Conservation (phyloP, 2,113 vertebrate genomes). For the Lepidothrix coronata region DNA sequence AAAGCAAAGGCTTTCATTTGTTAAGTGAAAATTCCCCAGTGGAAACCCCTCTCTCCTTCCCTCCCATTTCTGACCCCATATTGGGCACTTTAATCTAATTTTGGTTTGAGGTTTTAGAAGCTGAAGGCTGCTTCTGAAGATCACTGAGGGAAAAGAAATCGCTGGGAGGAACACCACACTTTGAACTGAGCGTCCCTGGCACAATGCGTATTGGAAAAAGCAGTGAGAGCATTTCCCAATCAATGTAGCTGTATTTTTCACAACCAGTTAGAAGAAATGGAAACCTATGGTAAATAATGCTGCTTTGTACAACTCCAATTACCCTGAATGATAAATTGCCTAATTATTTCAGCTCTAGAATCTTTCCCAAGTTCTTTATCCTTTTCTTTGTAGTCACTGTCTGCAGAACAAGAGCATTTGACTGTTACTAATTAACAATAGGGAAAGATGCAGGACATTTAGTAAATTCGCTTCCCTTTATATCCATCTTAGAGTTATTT, state of each 20-base stretch:
- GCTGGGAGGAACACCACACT: constrained; percentile 51
- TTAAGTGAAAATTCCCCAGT: constrained; percentile 45
- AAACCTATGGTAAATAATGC: constrained; percentile 51
- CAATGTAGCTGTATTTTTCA: constrained; percentile 37
- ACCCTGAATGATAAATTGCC: constrained; percentile 61
- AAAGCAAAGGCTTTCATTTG: constrained; percentile 51
- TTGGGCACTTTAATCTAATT: constrained; percentile 66
- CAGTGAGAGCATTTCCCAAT: constrained; percentile 12
- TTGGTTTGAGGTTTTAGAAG: constrained; percentile 59
- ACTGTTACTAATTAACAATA: constrained; percentile 63
- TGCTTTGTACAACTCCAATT: constrained; percentile 59
- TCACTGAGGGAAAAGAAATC: constrained; percentile 61
- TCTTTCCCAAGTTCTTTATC: constrained; percentile 38
- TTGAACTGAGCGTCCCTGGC: constrained; percentile 21
- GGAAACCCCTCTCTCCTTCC: constrained; percentile 15
- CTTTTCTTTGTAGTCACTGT: constrained; percentile 47
- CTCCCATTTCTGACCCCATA: constrained; percentile 54
- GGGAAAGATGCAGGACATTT: constrained; percentile 42
- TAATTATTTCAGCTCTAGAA: constrained; percentile 58
- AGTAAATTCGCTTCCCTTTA: constrained; percentile 45
- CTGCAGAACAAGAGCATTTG: constrained; percentile 49
- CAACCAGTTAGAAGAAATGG: constrained; percentile 31
- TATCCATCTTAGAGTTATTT: constrained; percentile 38
- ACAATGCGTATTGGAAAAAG: constrained; percentile 30
- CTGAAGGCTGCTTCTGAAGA: constrained; percentile 55